Percentiles rank a stretch among this genome's conserved stretches.
Conservation (phyloP, 1,140 invertebrate genomes). For the Drosophila elegans region DNA sequence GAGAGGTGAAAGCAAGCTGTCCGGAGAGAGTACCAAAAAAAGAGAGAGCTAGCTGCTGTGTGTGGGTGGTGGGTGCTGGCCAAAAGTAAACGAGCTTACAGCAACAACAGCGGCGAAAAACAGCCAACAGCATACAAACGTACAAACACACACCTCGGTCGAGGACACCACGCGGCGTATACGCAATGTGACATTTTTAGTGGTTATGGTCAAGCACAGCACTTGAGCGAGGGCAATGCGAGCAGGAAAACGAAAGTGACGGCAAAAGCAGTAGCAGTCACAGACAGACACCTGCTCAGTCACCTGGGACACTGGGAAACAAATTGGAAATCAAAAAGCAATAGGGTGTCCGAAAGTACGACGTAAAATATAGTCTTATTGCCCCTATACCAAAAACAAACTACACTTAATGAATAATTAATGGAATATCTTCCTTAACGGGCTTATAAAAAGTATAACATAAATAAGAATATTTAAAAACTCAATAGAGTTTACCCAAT, state of each 20-base stretch:
- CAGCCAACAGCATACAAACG: slow-evolving; percentile 20
- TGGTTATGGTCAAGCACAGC: slow-evolving; percentile 81
- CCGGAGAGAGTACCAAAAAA: neutral
- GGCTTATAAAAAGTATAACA: too few relatives aligned
- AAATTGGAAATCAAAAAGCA: slow-evolving; percentile 7
- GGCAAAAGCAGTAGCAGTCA: slow-evolving; percentile 55
- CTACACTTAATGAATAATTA: neutral
- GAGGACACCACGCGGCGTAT: slow-evolving; percentile 80
- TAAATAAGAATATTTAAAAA: too few relatives aligned
- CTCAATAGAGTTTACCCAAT: neutral
- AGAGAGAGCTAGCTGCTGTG: slow-evolving; percentile 21
- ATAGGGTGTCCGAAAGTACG: neutral
- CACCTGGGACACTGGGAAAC: slow-evolving; percentile 19
- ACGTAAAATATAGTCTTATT: too few relatives aligned
- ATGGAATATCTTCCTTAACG: too few relatives aligned
- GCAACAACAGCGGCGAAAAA: slow-evolving; percentile 12
- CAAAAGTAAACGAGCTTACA: slow-evolving; percentile 59
- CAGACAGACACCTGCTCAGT: slow-evolving; percentile 54
- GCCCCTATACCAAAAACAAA: neutral
- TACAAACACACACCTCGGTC: slow-evolving; percentile 38
- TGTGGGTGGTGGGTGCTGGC: slow-evolving; percentile 49
- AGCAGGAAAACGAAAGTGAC: slow-evolving; percentile 64
- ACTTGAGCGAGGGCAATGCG: slow-evolving; percentile 71
- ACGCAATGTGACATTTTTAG: slow-evolving; percentile 81
- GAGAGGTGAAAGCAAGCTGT: slow-evolving; percentile 9